Percentiles rank a stretch among this genome's conserved stretches.
These are phyloP conservation scores for Neolamprologus cancellatus DNA, from an alignment of 2,113 vertebrate species.

Conservation along the genomic window DNA sequence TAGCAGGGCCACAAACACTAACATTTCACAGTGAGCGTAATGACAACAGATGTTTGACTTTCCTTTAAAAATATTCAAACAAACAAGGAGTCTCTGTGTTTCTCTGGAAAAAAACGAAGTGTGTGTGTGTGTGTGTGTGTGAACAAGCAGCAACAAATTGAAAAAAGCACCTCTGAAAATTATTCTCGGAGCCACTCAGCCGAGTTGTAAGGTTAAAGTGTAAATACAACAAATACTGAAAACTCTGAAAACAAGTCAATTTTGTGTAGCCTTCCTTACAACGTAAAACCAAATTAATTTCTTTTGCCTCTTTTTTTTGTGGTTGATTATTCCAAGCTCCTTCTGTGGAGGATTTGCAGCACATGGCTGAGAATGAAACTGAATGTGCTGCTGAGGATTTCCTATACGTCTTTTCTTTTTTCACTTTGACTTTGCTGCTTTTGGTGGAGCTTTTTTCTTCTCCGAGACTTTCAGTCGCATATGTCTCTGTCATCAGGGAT, in stretches of 20 bases:
- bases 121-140: not conserved
- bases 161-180: not conserved
- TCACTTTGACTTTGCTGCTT: not conserved
- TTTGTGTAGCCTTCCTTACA: not conserved
- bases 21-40: conserved; percentile 3
- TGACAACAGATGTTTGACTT: conserved; percentile 16
- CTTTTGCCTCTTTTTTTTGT: not conserved
- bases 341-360: not conserved
- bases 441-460: not conserved
- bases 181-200: not conserved
- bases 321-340: not conserved
- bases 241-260: not conserved
- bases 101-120: rapidly evolving
- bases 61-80: not conserved
- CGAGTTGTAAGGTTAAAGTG: not conserved
- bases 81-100: not conserved
- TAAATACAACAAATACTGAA: conserved; percentile 1
- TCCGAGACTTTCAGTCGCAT: not conserved
- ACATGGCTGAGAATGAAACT: not conserved
- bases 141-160: not conserved
- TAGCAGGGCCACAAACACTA: not conserved
- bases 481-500: conserved; percentile 68
- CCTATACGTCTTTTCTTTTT: not conserved
- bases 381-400: not conserved
- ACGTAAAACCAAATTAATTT: conserved; percentile 2